These are phyloP conservation scores for Drosophila bipectinata DNA, from an alignment of 1,140 invertebrate species.

Conservation along the genomic window DNA sequence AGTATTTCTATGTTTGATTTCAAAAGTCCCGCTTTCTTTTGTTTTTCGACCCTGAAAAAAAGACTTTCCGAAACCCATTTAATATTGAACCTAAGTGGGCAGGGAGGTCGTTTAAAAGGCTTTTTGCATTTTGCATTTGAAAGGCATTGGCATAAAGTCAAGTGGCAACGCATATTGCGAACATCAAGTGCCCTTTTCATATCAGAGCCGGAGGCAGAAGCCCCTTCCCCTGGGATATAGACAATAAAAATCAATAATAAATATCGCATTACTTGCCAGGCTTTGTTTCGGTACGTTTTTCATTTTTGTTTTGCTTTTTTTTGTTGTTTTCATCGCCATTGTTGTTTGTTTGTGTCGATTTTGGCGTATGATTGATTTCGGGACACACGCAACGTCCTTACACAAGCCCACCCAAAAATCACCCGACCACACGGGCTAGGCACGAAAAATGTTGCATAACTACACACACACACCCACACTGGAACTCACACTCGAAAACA, in stretches of 20 bases:
- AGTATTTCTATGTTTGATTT: background rate
- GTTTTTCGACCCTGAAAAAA: background rate
- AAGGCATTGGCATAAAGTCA: conserved; percentile 44
- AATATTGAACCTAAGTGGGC: background rate
- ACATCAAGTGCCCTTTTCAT: conserved; percentile 67
- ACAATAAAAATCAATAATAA: conserved; percentile 77
- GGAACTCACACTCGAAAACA: background rate
- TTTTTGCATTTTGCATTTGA: conserved; percentile 30
- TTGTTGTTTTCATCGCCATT: conserved; percentile 8
- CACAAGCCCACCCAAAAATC: conserved; percentile 1
- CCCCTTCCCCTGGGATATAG: conserved; percentile 4
- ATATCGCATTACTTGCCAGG: conserved; percentile 70
- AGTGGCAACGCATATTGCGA: conserved; percentile 68
- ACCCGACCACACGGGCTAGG: conserved; percentile 22
- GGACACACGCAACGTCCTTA: conserved; percentile 43
- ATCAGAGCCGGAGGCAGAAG: conserved; percentile 9
- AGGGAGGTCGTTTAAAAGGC: conserved; percentile 21
- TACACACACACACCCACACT: conserved; percentile 18
- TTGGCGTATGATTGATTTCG: conserved; percentile 78
- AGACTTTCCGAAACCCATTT: conserved; percentile 8
- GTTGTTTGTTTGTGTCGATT: conserved; percentile 63
- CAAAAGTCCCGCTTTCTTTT: background rate
- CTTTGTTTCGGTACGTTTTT: conserved; percentile 57
- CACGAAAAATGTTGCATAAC: conserved; percentile 71
- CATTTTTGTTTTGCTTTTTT: conserved; percentile 4